These are phyloP conservation scores for Orthosia cruda DNA, from an alignment of 2,888 invertebrate genomes.

Conservation along the genomic window DNA sequence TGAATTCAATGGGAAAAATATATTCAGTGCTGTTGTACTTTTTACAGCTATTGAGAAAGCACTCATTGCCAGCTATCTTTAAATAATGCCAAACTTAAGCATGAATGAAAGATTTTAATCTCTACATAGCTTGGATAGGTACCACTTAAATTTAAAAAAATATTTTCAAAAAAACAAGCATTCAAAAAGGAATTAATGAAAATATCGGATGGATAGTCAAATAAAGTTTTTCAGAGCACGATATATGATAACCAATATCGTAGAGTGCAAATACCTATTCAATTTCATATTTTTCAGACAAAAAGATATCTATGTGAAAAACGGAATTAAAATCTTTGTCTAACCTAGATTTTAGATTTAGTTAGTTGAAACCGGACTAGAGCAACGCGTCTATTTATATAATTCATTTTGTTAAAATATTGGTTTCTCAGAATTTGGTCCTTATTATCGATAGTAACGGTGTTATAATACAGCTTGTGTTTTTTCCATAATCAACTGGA, in stretches of 20 bases:
- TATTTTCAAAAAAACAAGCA: no score
- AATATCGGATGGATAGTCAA: neutral
- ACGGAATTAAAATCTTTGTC: conserved; percentile 29
- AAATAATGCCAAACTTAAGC: neutral
- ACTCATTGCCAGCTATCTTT: conserved; percentile 26
- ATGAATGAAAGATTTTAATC: conserved; percentile 2
- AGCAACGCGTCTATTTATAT: neutral
- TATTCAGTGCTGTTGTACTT: conserved; percentile 13
- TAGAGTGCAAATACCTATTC: neutral
- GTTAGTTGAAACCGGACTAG: conserved; percentile 4
- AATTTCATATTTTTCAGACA: conserved; percentile 11
- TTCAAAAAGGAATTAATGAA: neutral
- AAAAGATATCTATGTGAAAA: conserved; percentile 15
- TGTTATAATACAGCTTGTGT: no score
- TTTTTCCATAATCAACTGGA: no score
- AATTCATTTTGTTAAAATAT: no score
- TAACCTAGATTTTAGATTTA: conserved; percentile 18
- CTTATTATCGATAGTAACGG: no score
- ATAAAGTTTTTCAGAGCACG: neutral
- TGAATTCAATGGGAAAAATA: conserved; percentile 47
- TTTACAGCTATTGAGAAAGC: conserved; percentile 5
- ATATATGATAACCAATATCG: neutral
- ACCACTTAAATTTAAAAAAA: no score
- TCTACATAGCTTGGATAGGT: neutral
- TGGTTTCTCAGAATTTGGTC: no score